These are phyloP conservation scores for Leuctra nigra DNA, from an alignment of 2,888 invertebrate species.

Conservation along the genomic window DNA sequence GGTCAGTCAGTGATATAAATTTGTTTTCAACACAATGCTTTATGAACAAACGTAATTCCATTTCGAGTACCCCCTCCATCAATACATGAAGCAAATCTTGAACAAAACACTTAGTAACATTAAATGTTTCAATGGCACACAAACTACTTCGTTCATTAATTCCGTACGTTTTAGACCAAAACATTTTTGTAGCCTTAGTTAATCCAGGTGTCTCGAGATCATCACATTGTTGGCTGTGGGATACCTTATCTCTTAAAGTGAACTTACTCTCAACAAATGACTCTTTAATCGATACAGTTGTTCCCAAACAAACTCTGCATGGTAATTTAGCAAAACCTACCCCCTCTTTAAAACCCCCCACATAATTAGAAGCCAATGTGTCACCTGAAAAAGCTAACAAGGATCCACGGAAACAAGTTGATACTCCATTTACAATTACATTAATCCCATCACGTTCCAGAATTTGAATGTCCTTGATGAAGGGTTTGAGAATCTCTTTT, in stretches of 20 bases:
- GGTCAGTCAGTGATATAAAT: slow-evolving; percentile 27
- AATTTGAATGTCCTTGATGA: neutral
- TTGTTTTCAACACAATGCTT: neutral
- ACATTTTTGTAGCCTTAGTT: neutral
- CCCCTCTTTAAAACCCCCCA: slow-evolving; percentile 6
- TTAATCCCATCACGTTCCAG: neutral
- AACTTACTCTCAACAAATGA: neutral
- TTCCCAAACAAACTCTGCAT: neutral
- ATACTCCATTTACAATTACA: too few species aligned
- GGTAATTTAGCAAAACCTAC: neutral
- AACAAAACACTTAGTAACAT: neutral
- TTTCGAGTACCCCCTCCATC: neutral
- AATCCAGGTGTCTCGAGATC: neutral
- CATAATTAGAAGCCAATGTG: slow-evolving; percentile 2
- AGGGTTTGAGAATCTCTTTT: neutral
- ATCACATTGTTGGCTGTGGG: neutral
- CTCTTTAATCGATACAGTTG: neutral
- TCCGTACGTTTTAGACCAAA: slow-evolving; percentile 5
- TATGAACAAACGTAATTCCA: neutral
- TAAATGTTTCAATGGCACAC: neutral
- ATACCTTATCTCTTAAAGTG: neutral
- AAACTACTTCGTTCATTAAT: neutral
- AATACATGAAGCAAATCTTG: slow-evolving; percentile 1
- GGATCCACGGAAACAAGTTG: too few species aligned
- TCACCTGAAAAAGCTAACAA: too few species aligned